These are phyloP conservation scores for Gallinago jamesoni DNA, from an alignment of 2,113 vertebrate species.

Conservation along the genomic window DNA sequence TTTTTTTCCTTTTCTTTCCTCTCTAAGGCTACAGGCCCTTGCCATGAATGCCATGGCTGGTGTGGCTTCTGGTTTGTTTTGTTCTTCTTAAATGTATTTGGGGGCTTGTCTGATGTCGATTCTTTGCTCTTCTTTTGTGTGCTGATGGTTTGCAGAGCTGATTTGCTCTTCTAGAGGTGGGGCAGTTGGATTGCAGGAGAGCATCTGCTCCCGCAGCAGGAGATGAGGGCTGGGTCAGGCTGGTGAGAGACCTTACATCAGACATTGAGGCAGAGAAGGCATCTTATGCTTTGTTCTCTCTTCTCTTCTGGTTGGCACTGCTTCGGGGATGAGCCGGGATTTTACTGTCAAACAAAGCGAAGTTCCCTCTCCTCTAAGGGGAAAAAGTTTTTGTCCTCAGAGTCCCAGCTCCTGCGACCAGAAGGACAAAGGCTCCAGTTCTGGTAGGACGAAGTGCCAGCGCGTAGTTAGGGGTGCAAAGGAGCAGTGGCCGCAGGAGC, in stretches of 20 bases:
- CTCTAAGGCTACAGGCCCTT: neutral
- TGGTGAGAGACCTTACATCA: neutral
- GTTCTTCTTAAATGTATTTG: neutral
- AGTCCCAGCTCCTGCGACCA: neutral
- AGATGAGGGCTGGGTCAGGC: neutral
- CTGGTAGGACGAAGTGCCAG: neutral
- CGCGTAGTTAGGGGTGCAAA: neutral
- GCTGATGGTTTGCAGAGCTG: neutral
- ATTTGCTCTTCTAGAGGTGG: neutral
- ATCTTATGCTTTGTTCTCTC: neutral
- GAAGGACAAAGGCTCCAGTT: neutral
- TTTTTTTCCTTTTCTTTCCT: neutral
- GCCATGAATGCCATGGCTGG: neutral
- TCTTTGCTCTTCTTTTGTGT: neutral
- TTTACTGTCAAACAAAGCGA: neutral
- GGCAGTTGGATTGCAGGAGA: neutral
- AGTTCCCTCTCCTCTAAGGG: neutral
- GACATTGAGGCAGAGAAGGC: neutral
- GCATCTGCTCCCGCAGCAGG: rapidly evolving
- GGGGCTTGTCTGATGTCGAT: neutral
- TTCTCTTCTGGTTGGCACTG: neutral
- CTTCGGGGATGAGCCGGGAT: neutral
- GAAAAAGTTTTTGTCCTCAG: neutral
- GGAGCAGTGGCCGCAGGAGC: conserved; percentile 1
- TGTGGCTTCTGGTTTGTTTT: neutral